Evolutionary conservation across 2,888 invertebrate species (phyloP).

Genomic region (Lordiphosa fenestrarum): DNA sequence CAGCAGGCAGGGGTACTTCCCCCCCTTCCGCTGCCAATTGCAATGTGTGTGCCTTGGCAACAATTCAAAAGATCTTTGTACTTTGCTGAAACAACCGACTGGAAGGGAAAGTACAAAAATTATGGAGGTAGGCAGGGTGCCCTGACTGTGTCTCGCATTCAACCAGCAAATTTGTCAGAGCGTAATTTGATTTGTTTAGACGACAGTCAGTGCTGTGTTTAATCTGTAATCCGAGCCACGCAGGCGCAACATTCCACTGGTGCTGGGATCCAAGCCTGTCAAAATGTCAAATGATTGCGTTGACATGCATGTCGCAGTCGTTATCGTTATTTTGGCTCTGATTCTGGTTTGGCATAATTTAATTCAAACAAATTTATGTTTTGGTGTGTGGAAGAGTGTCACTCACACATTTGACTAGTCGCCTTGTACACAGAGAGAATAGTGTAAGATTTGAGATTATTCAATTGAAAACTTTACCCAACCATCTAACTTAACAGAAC

Average conservation of each 20-base stretch:
- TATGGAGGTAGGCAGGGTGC: not conserved
- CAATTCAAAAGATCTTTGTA: constrained; percentile 29
- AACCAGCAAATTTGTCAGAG: constrained; percentile 34
- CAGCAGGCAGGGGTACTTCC: constrained; percentile 13
- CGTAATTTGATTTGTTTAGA: constrained; percentile 33
- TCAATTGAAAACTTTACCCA: too few species aligned
- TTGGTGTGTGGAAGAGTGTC: constrained; percentile 23
- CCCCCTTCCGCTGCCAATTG: not conserved
- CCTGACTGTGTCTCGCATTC: constrained; percentile 4
- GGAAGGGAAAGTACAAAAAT: not conserved
- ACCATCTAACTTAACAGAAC: too few species aligned
- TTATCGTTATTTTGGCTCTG: constrained; percentile 30
- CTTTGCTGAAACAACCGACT: constrained; percentile 3
- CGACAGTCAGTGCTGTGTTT: constrained; percentile 23
- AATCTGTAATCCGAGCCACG: constrained; percentile 48
- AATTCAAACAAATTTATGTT: not conserved
- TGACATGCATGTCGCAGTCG: constrained; percentile 51
- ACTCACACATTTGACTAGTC: constrained; percentile 27
- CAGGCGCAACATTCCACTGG: constrained; percentile 27
- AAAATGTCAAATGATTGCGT: constrained; percentile 70
- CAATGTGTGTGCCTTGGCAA: constrained; percentile 19
- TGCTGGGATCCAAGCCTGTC: constrained; percentile 42
- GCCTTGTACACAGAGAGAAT: not conserved
- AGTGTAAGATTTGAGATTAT: too few species aligned
- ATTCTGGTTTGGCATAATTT: constrained; percentile 10